These are phyloP conservation scores for Puma concolor DNA, from an alignment of 2,113 vertebrate genomes.

Conservation along the genomic window DNA sequence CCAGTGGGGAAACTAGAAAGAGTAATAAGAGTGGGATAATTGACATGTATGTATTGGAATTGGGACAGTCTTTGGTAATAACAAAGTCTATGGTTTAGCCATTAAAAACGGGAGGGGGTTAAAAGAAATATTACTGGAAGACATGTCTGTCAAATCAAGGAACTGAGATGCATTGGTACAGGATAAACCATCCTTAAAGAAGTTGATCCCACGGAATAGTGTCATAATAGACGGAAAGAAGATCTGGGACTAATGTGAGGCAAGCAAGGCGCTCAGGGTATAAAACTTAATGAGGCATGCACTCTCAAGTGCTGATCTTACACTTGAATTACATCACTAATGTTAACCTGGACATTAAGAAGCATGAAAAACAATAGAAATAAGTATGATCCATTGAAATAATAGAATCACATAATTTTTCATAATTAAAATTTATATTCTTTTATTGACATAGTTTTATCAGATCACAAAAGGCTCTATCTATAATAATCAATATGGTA, in stretches of 20 bases:
- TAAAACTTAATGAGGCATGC: background rate
- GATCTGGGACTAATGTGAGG: background rate
- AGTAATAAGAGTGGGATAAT: background rate
- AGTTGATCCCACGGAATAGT: background rate
- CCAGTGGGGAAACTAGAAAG: background rate
- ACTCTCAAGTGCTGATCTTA: background rate
- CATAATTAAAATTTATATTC: background rate
- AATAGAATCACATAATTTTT: background rate
- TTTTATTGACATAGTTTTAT: background rate
- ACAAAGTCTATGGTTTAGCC: background rate
- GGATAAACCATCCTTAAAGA: background rate
- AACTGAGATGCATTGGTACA: background rate
- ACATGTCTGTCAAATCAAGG: background rate
- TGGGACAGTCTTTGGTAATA: background rate
- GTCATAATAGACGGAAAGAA: background rate
- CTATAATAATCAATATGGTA: background rate
- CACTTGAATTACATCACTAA: background rate
- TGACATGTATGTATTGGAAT: background rate
- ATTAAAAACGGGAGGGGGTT: background rate
- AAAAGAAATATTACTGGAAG: background rate
- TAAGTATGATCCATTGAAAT: background rate
- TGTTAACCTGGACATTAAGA: background rate
- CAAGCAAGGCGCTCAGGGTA: background rate
- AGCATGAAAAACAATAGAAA: background rate
- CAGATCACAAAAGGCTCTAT: background rate